phyloP scores from a whole-genome alignment of 2,113 vertebrate species.

The Heloderma charlesbogerti region DNA sequence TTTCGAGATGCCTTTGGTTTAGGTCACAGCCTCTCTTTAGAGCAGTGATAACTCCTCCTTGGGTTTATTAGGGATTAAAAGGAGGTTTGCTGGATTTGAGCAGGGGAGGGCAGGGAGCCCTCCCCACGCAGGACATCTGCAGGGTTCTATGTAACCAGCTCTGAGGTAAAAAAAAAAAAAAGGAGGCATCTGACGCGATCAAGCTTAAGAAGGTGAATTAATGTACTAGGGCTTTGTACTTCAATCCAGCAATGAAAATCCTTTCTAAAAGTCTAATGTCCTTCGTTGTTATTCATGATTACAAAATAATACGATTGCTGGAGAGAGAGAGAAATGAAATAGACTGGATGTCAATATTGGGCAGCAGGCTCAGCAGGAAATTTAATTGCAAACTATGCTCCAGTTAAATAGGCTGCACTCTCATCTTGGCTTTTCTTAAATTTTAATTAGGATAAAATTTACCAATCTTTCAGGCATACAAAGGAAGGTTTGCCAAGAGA shows the following conservation, averaged over 20 bases:
- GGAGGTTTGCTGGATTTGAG: conserved; percentile 25
- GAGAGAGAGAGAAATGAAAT: conserved; percentile 63
- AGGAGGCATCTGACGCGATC: conserved; percentile 38
- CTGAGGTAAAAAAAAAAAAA: neutral
- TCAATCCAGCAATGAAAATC: conserved; percentile 42
- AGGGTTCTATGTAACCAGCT: conserved; percentile 3
- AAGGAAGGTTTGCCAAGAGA: conserved; percentile 75
- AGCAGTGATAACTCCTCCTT: neutral
- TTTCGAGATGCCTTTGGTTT: conserved; percentile 17
- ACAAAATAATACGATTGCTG: conserved; percentile 76
- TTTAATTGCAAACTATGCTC: conserved; percentile 39
- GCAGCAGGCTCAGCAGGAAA: conserved; percentile 54
- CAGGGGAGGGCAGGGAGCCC: neutral
- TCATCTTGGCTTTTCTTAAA: conserved; percentile 68
- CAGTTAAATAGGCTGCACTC: conserved; percentile 49
- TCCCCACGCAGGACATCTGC: accelerated
- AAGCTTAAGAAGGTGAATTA: conserved; percentile 56
- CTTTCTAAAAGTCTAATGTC: conserved; percentile 64
- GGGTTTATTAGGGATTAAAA: conserved; percentile 53
- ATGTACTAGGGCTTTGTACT: conserved; percentile 35
- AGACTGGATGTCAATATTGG: conserved; percentile 73
- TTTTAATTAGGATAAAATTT: conserved; percentile 78
- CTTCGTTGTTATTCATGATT: conserved; percentile 65
- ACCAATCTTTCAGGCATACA: conserved; percentile 78
- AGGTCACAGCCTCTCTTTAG: conserved; percentile 57